Base-by-base conservation (phyloP, 2,888 invertebrate species). In the Pristionchus exspectatus region DNA sequence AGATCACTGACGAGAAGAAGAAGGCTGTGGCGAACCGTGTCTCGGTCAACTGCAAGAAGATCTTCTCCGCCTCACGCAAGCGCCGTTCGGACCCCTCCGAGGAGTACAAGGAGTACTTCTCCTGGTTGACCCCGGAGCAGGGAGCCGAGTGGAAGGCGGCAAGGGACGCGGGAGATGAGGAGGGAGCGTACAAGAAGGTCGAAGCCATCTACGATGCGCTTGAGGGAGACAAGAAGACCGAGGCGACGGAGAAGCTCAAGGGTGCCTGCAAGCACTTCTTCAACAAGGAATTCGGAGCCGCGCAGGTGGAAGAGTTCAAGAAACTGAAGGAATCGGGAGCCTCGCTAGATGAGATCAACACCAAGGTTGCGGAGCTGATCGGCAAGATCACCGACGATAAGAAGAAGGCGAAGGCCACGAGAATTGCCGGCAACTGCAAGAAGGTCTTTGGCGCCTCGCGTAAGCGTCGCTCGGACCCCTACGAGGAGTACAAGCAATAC, bases 281-380 rank as follows among this genome's bases (percentile, higher is more conserved):
- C 89, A 91, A 66, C 88, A 87, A 74, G 84, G 83, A 63, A 18
- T 92, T 93, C 50, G 93, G 93, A 72, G 92, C 92, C 16, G 92
- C 91, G 1, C 91, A 91, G 50, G 90, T 91, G 14, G 84, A 83
- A 16, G 91, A 92, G 72, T 30, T 93, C 69, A 92, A 92, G 87
- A 81, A 89, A 56, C 38, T 94, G 90, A 92, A 92, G 88, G 93
- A 93, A 84, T 89, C 88, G 63, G 93, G 93, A 5, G 90, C 92
- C 9, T 88, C 90, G 33, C 54, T 74, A 10, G 59, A 77, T 38
- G 56, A 50, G 16, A 77, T 88, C 4, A 30, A 54, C 24, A 33
- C 50, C 54, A 88, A 77, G 59, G 56, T 77, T 12, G 92, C 90
- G 5, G 91, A 90, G 27, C 85, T 92, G n/a, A 44, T 83, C n/a